A percentile compares a stretch with the other conserved stretches of the same genome.
Evolutionary conservation across 2,888 invertebrate genomes (phyloP).

Genomic region (Automeris io): DNA sequence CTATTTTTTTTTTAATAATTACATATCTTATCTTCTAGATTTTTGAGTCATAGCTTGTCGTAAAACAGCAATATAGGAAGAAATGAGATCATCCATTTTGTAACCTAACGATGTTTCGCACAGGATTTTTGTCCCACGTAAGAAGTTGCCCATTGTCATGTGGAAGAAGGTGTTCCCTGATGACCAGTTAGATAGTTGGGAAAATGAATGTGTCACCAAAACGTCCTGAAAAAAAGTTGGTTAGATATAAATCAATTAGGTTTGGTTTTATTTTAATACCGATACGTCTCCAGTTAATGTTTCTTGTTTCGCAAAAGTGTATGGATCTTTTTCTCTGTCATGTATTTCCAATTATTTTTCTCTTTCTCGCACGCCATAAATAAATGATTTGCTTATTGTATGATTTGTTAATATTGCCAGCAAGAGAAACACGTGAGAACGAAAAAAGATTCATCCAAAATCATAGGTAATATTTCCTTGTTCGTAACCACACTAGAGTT

Average conservation of each 20-base stretch:
- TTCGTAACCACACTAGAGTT: too few species aligned
- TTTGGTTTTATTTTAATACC: too few species aligned
- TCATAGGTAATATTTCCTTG: too few species aligned
- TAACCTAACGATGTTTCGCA: conserved; percentile 96
- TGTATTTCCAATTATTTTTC: too few species aligned
- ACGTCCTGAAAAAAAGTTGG: conserved; percentile 78
- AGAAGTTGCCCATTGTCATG: conserved; percentile 95
- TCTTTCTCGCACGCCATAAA: too few species aligned
- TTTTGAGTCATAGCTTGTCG: conserved; percentile 51
- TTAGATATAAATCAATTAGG: conserved; percentile 6
- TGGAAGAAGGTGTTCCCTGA: conserved; percentile 97
- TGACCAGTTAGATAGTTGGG: conserved; percentile 95
- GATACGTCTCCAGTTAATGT: too few species aligned
- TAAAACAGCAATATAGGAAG: conserved; percentile 87
- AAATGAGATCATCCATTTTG: conserved; percentile 97
- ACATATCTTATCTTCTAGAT: conserved; percentile 18
- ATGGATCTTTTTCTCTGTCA: too few species aligned
- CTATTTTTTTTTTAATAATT: too few species aligned
- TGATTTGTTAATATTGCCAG: neutral
- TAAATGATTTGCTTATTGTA: too few species aligned
- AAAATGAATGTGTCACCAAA: conserved; percentile 89
- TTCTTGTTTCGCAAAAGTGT: too few species aligned
- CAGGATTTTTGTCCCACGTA: conserved; percentile 90
- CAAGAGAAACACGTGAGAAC: too few species aligned
- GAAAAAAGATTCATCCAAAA: too few species aligned